Evolutionary conservation across 2,113 vertebrate genomes (phyloP), one percentile per base, ranked within the genome.

Genomic region (Tragelaphus scriptus): DNA sequence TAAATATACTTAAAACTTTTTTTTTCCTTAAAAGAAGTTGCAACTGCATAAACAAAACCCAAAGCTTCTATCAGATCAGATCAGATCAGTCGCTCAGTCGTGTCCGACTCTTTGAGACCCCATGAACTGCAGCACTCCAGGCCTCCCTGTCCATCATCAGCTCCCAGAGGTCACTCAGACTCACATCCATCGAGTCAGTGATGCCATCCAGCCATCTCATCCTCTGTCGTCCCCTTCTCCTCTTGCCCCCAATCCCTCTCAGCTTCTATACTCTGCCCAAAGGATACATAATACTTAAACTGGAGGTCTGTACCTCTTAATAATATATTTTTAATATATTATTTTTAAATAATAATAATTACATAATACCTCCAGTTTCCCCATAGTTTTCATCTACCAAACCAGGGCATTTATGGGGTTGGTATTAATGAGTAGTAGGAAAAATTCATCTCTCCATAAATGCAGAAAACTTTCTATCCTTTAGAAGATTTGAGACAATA

Each of bases 401-500:
- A 92, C 51, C 19, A 40, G 32, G 56, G 25, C 28, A 85, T 79
- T 91, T 81, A 75, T 44, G 40, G 59, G 56, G 26, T 85, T n/a
- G 88, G 36, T 28, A 55, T 84, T 59, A 88, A 77, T 2, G n/a
- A 75, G 26, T 53, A 49, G 9, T 17, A 75, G 59, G 55, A 92
- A 92, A 88, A 88, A 61, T 2, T 25, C 16, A 71, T 92, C 59
- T 86, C 96, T 97, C 89, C 85, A 23, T 8, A 77, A 25, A 92
- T 6, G 28, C 0, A 0, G 0, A 91, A 55, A 95, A 55, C 32
- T n/a, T 87, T 94, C 85, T 97, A 96, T 19, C 85, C 59, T 92
- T 90, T 59, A 89, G 81, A 95, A 97, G 90, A 96, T 26, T 92
- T 85, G 88, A 90, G 90, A 97, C 85, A 98, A 94, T 79, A 91